phyloP scores from a whole-genome alignment of 2,888 invertebrate species.

The Agrilus cyanescens region DNA sequence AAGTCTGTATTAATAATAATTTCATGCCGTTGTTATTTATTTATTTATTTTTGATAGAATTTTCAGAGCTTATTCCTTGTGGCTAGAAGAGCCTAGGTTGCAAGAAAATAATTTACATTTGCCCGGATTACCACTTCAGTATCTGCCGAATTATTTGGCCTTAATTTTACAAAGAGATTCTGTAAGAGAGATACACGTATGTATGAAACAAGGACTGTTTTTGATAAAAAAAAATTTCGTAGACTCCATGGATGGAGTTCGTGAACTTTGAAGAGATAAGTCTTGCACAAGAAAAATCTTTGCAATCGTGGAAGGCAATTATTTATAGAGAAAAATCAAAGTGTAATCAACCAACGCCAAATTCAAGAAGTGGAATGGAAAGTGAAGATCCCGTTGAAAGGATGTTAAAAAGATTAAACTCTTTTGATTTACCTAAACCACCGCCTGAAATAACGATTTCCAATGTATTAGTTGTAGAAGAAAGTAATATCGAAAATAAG shows the following conservation, averaged over 20 bases:
- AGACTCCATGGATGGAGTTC: slow-evolving; percentile 57
- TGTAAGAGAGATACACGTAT: slow-evolving; percentile 30
- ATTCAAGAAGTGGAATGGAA: slow-evolving; percentile 27
- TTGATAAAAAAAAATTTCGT: slow-evolving; percentile 9
- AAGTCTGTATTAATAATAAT: slow-evolving; percentile 21
- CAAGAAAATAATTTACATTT: slow-evolving; percentile 55
- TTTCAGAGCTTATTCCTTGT: slow-evolving; percentile 53
- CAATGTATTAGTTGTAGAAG: slow-evolving; percentile 32
- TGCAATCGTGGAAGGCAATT: slow-evolving; percentile 43
- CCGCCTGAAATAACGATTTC: slow-evolving; percentile 42
- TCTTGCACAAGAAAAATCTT: slow-evolving; percentile 38
- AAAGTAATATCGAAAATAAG: slow-evolving; percentile 23
- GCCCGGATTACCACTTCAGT: slow-evolving; percentile 60
- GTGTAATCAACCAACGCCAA: slow-evolving; percentile 27
- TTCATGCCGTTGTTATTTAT: not conserved
- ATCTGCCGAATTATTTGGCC: slow-evolving; percentile 51
- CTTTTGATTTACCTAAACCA: slow-evolving; percentile 49
- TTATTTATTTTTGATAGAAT: slow-evolving; percentile 32
- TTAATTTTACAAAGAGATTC: slow-evolving; percentile 48
- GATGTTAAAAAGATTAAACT: slow-evolving; percentile 45
- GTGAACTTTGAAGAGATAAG: slow-evolving; percentile 46
- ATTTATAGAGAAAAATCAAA: slow-evolving; percentile 37
- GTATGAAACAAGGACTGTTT: not conserved
- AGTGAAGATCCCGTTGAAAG: slow-evolving; percentile 40
- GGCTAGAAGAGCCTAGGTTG: slow-evolving; percentile 68